Percentiles rank a stretch among this genome's conserved stretches.
phyloP scores from a whole-genome alignment of 2,113 vertebrate genomes.

The Probosciger aterrimus region DNA sequence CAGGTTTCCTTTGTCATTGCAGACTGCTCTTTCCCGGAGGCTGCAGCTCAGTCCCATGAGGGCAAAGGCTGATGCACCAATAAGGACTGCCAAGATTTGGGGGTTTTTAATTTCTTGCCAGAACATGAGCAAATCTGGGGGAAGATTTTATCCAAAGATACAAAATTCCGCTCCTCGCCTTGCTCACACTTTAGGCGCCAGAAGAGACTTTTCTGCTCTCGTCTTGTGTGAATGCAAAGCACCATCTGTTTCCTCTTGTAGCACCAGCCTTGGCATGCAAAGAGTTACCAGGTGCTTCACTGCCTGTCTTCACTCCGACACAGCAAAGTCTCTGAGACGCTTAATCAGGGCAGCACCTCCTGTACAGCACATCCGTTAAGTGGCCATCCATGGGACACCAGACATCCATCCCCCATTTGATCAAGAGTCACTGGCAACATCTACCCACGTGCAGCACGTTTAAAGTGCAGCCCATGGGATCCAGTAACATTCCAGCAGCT shows the following conservation, averaged over 20 bases:
- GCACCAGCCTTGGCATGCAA: constrained; percentile 1
- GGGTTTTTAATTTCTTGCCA: background rate
- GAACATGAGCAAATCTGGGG: background rate
- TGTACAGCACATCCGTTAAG: background rate
- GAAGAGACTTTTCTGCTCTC: constrained; percentile 22
- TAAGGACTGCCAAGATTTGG: background rate
- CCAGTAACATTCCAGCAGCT: background rate
- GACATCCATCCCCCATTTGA: background rate
- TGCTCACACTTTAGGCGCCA: constrained; percentile 6
- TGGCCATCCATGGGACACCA: background rate
- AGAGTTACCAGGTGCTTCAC: constrained; percentile 39
- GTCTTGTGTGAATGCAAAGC: background rate
- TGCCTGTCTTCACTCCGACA: background rate
- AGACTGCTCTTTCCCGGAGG: background rate
- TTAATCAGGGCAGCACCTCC: background rate
- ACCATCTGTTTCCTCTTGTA: constrained; percentile 46
- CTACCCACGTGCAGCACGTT: background rate
- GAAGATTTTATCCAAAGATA: background rate
- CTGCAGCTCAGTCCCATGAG: background rate
- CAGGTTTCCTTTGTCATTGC: background rate
- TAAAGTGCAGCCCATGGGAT: background rate
- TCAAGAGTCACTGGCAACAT: background rate
- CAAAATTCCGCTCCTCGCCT: background rate
- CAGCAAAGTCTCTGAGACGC: background rate
- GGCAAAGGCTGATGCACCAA: background rate